Conservation (phyloP, 2,113 vertebrate species). For the Heliornis fulica region DNA sequence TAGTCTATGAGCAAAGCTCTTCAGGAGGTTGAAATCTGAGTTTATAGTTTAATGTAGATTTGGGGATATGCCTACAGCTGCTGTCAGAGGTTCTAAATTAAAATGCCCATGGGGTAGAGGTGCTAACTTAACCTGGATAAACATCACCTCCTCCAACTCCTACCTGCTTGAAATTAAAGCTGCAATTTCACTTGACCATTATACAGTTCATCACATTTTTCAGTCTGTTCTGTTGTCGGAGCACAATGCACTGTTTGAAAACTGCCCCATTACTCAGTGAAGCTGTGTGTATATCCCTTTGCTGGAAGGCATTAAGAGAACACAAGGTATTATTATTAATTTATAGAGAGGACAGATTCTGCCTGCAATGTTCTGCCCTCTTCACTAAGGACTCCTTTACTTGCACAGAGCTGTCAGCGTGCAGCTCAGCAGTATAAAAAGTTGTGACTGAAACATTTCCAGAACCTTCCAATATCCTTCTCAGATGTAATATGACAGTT, state of each 20-base stretch:
- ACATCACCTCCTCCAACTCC: background rate
- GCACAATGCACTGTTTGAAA: background rate
- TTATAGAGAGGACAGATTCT: background rate
- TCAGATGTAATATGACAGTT: background rate
- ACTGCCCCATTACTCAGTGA: background rate
- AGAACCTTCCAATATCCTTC: background rate
- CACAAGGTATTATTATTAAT: background rate
- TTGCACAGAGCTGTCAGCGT: background rate
- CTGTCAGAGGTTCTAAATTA: background rate
- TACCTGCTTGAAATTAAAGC: background rate
- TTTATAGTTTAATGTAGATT: background rate
- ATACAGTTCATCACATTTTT: background rate
- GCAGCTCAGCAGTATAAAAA: background rate
- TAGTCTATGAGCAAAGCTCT: background rate
- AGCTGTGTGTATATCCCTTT: rapidly evolving
- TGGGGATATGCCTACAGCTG: background rate
- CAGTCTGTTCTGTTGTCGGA: background rate
- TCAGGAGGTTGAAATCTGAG: background rate
- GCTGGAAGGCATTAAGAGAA: background rate
- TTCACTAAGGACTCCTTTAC: background rate
- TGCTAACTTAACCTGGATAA: background rate
- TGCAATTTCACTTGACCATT: background rate
- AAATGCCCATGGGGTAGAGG: background rate
- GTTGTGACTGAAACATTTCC: background rate
- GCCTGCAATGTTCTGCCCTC: background rate